Conservation (phyloP, 1,140 invertebrate genomes). For the Helicoverpa armigera region DNA sequence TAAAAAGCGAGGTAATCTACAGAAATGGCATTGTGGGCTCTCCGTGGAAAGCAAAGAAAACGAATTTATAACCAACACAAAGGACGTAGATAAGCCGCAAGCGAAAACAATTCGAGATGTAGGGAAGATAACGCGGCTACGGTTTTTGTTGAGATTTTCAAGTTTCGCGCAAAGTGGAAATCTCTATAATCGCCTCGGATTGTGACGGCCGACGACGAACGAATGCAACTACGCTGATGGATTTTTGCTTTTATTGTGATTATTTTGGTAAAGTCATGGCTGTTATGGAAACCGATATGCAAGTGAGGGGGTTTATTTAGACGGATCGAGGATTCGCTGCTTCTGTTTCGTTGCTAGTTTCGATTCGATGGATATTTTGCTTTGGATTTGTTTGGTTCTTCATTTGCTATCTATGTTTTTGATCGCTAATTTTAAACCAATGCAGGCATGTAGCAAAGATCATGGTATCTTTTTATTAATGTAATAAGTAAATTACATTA, state of each 20-base stretch:
- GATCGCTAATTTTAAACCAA: no score
- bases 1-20: slow-evolving; percentile 50
- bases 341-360: not conserved
- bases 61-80: slow-evolving; percentile 61
- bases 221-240: slow-evolving; percentile 49
- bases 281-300: not conserved
- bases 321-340: not conserved
- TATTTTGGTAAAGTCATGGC: slow-evolving; percentile 28
- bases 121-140: slow-evolving; percentile 49
- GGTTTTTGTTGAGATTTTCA: slow-evolving; percentile 52
- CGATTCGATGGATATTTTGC: not conserved
- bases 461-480: no score
- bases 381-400: no score
- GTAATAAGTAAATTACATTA: no score
- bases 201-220: slow-evolving; percentile 45
- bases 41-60: slow-evolving; percentile 53
- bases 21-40: slow-evolving; percentile 47
- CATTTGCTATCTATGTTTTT: no score
- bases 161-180: slow-evolving; percentile 49
- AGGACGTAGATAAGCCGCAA: slow-evolving; percentile 55
- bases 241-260: slow-evolving; percentile 52
- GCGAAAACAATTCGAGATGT: slow-evolving; percentile 62
- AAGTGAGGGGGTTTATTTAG: slow-evolving; percentile 10
- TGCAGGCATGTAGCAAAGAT: no score
- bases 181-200: slow-evolving; percentile 50